Conservation (phyloP, 2,888 invertebrate genomes). For the Keiferia lycopersicella region DNA sequence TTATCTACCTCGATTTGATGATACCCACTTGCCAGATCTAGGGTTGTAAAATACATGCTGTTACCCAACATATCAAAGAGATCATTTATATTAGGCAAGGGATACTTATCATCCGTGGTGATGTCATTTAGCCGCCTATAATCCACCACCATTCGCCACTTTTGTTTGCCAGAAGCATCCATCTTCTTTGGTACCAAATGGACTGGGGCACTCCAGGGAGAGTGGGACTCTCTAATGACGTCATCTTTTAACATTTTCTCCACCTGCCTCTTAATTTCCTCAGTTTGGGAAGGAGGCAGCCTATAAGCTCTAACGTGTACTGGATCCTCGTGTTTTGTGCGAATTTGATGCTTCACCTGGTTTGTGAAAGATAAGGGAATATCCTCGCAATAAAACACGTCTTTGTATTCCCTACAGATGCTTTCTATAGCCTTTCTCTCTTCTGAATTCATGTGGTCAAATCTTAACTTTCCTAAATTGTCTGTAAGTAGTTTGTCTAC, state of each 20-base stretch:
- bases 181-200: conserved; percentile 44
- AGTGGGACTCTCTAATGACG: conserved; percentile 25
- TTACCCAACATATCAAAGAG: conserved; percentile 9
- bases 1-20: conserved; percentile 34
- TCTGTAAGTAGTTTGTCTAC: not conserved
- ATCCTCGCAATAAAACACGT: conserved; percentile 11
- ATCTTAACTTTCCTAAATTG: conserved; percentile 15
- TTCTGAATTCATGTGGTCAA: conserved; percentile 34
- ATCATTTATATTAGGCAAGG: not conserved
- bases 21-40: conserved; percentile 32
- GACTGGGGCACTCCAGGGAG: conserved; percentile 39
- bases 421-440: conserved; percentile 30
- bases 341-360: conserved; percentile 44
- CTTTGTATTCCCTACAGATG: not conserved
- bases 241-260: conserved; percentile 31
- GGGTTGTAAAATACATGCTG: conserved; percentile 31
- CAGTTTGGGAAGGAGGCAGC: conserved; percentile 8
- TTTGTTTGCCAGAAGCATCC: conserved; percentile 30
- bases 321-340: conserved; percentile 34
- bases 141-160: conserved; percentile 45
- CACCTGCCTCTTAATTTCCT: conserved; percentile 26
- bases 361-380: conserved; percentile 32
- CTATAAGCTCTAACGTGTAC: conserved; percentile 21
- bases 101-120: conserved; percentile 23
- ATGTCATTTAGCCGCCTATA: conserved; percentile 44